A percentile compares a stretch with the other conserved stretches of the same genome.
Evolutionary conservation across 2,113 vertebrate species (phyloP).

Genomic region (Gnathonemus longibarbis): DNA sequence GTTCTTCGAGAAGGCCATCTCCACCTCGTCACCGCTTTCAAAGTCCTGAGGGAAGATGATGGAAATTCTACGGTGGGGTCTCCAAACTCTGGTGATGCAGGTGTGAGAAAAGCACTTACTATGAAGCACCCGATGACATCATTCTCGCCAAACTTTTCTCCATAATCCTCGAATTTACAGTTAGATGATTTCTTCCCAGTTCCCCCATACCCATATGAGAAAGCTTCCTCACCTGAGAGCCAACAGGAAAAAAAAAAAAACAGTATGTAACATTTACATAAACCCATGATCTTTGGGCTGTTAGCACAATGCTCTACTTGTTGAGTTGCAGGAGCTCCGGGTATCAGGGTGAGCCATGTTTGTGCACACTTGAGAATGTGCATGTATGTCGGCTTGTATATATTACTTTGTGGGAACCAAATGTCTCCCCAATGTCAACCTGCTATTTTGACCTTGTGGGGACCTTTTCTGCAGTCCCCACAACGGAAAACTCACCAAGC

Average conservation of each 20-base stretch:
- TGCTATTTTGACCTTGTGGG: neutral
- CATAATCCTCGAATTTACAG: constrained; percentile 77
- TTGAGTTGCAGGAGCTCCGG: neutral
- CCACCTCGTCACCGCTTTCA: constrained; percentile 69
- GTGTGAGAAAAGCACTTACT: constrained; percentile 55
- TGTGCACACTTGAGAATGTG: neutral
- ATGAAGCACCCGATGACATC: constrained; percentile 80
- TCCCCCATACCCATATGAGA: constrained; percentile 81
- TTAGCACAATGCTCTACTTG: neutral
- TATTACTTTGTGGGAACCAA: neutral
- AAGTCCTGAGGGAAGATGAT: constrained; percentile 66
- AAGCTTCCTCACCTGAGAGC: constrained; percentile 71
- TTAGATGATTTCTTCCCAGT: constrained; percentile 78
- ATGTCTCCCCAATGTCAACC: neutral
- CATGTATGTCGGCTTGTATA: neutral
- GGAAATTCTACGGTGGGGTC: neutral
- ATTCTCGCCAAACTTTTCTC: constrained; percentile 78
- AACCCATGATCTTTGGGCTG: neutral
- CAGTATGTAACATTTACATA: neutral
- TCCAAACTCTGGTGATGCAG: neutral
- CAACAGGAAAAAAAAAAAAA: neutral
- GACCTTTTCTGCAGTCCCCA: neutral
- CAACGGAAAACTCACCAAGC: constrained; percentile 58
- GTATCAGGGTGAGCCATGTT: neutral
- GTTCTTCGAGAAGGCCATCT: constrained; percentile 78